phyloP scores from a whole-genome alignment of 2,797 vertebrate species.

The Sylvia borin region DNA sequence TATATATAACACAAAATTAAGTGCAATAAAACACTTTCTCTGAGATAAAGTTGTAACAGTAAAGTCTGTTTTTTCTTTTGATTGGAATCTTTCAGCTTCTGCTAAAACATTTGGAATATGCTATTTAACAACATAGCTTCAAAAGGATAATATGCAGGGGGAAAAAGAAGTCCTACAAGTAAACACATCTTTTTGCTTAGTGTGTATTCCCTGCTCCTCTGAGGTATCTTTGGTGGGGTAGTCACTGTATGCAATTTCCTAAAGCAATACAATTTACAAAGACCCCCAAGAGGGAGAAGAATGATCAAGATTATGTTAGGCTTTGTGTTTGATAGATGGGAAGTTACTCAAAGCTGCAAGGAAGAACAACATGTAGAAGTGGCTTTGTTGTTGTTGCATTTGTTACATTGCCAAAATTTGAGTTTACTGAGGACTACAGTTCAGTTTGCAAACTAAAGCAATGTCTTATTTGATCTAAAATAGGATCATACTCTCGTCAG shows the following conservation, averaged over 20 bases:
- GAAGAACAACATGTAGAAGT: constrained; percentile 38
- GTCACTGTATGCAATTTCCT: constrained; percentile 10
- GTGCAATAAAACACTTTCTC: not conserved
- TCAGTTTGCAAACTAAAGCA: constrained; percentile 29
- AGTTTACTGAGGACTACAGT: constrained; percentile 24
- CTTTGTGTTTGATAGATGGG: constrained; percentile 54
- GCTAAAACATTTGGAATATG: not conserved
- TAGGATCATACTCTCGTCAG: not conserved
- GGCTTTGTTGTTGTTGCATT: constrained; percentile 59
- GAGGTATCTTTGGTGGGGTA: not conserved
- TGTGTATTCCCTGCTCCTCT: not conserved
- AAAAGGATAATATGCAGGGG: not conserved
- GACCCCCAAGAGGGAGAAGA: constrained; percentile 39
- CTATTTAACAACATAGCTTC: not conserved
- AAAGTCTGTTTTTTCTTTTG: not conserved
- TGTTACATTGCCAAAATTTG: constrained; percentile 57
- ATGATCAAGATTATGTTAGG: not conserved
- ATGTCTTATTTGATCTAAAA: constrained; percentile 56
- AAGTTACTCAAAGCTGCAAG: constrained; percentile 51
- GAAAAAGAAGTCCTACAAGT: not conserved
- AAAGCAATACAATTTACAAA: constrained; percentile 40
- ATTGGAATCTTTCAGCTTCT: not conserved
- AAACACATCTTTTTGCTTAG: not conserved
- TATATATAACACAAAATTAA: not conserved
- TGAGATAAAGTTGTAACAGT: not conserved